A percentile compares a stretch with the other conserved stretches of the same genome.
phyloP scores from a whole-genome alignment of 2,888 invertebrate species.

The Eustalomyia histrio region DNA sequence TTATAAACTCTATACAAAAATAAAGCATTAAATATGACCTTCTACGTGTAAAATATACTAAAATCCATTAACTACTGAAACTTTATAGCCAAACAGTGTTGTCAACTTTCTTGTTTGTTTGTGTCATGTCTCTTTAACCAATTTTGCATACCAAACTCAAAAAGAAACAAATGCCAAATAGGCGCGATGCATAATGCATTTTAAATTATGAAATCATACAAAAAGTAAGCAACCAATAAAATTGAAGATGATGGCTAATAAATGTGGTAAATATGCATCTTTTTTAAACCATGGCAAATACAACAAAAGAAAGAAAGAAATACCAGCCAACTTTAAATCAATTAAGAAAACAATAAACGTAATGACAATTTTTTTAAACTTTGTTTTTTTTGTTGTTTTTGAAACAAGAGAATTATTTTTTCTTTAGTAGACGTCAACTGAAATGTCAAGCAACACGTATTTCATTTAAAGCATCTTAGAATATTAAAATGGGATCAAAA shows the following conservation, averaged over 20 bases:
- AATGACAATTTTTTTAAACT: slow-evolving; percentile 48
- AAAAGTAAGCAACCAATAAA: slow-evolving; percentile 41
- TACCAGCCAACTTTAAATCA: slow-evolving; percentile 65
- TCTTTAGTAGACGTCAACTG: slow-evolving; percentile 15
- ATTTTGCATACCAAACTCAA: slow-evolving; percentile 68
- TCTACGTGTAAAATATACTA: slow-evolving; percentile 65
- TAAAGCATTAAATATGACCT: slow-evolving; percentile 66
- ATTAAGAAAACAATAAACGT: slow-evolving; percentile 74
- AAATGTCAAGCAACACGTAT: slow-evolving; percentile 75
- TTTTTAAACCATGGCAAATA: slow-evolving; percentile 26
- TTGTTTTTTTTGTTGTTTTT: background rate
- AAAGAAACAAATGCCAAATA: slow-evolving; percentile 66
- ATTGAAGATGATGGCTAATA: slow-evolving; percentile 37
- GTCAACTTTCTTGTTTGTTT: slow-evolving; percentile 64
- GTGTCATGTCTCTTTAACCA: slow-evolving; percentile 55
- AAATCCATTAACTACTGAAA: slow-evolving; percentile 31
- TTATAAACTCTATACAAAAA: slow-evolving; percentile 43
- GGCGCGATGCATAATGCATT: slow-evolving; percentile 71
- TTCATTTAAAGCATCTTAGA: slow-evolving; percentile 79
- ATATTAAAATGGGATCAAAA: slow-evolving; percentile 79
- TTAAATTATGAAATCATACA: slow-evolving; percentile 56
- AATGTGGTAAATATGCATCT: slow-evolving; percentile 59
- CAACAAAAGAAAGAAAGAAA: slow-evolving; percentile 24
- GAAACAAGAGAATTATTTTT: slow-evolving; percentile 37
- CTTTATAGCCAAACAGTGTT: slow-evolving; percentile 49